Evolutionary conservation across 2,113 vertebrate genomes (phyloP).

Genomic region (Pseudorasbora parva): DNA sequence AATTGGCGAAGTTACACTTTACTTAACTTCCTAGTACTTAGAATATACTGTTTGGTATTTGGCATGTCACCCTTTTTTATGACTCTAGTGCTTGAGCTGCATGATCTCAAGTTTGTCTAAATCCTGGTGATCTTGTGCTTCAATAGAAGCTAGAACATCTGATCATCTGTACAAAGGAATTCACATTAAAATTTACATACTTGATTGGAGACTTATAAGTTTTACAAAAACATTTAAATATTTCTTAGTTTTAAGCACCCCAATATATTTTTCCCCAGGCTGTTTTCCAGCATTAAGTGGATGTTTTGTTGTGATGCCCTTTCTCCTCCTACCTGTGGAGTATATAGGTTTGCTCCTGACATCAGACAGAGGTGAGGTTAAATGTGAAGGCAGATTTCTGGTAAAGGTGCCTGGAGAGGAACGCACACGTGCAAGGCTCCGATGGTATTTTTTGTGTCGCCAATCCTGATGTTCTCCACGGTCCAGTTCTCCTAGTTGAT

Average conservation of each 20-base stretch:
- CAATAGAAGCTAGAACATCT: background rate
- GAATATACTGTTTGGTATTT: too few relatives aligned
- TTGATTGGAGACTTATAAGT: background rate
- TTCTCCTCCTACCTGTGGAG: conserved; percentile 81
- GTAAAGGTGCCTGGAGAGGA: background rate
- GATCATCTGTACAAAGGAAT: background rate
- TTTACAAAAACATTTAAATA: conserved; percentile 14
- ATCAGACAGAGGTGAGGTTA: conserved; percentile 54
- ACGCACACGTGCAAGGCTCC: background rate
- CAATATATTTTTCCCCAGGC: background rate
- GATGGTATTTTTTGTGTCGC: background rate
- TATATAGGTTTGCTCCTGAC: conserved; percentile 75
- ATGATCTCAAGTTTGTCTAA: background rate
- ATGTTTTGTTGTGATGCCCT: background rate
- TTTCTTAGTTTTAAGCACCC: background rate
- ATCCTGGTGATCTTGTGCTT: background rate
- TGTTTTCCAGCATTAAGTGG: rapidly evolving
- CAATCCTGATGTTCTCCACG: too few relatives aligned
- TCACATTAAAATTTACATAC: background rate
- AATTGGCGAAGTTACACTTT: too few relatives aligned
- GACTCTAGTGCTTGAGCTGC: background rate
- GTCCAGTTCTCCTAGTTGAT: background rate
- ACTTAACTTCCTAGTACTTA: too few relatives aligned
- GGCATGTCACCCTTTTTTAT: too few relatives aligned
- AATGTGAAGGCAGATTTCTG: background rate